Base-by-base conservation (phyloP, 2,113 vertebrate species). In the Pionites leucogaster region DNA sequence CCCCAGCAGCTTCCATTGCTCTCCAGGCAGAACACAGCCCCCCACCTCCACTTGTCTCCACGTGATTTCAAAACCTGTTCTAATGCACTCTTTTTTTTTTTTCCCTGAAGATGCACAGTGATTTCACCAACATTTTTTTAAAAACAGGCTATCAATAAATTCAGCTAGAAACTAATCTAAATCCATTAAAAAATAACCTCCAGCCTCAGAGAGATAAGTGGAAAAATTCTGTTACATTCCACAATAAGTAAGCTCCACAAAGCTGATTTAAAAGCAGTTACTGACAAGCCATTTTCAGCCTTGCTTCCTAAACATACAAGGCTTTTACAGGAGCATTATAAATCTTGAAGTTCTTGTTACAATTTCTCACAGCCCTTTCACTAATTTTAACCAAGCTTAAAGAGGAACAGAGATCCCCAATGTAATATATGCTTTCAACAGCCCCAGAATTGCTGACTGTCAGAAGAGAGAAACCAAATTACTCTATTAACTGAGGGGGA, bases 171-270 rank as follows among this genome's bases (percentile, higher is more conserved):
- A 63, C 29, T 49, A 71, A 81, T 17, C 46, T 53, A 46, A 68
- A 63, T 11, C 17, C 28, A 33, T 46, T 64, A 72, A 76, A 89
- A 81, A 87, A 70, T 11, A 52, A 81, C 24, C 11, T 89, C 27
- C 22, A 60, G 27, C 35, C 71, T 82, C 37, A 92, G 91, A 62
- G 31, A 18, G 17, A 92, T 55, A 95, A 69, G 62, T 15, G 23
- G 37, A 86, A 90, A 84, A 25, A 70, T 82, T 90, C 28, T 28
- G n/a, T 92, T 91, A 92, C 62, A 88, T 95, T 96, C 92, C 68
- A 82, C 67, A 87, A 47, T 46, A 65, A 91, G 6, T 53, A 75
- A 57, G 44, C 50, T 91, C 85, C 75, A 75, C 23, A 83, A 57
- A 85, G 75, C 7, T 81, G 20, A 74, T 95, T 88, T 80, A 60